Percentiles rank a stretch among this genome's conserved stretches.
Conservation (phyloP, 2,113 vertebrate genomes). For the Petrocephalus microphthalmus region DNA sequence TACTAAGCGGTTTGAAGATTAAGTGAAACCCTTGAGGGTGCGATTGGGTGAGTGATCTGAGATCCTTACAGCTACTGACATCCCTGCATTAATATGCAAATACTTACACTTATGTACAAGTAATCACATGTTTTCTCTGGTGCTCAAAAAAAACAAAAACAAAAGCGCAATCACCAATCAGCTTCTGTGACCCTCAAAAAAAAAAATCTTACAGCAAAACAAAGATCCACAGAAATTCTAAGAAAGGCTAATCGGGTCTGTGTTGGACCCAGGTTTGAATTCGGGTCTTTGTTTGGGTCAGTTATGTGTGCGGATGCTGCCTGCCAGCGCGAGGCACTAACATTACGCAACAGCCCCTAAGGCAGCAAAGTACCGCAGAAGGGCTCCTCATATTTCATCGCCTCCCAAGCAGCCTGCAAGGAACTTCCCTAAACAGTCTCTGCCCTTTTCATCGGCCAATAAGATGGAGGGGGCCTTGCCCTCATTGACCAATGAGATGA, state of each 20-base stretch:
- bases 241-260: neutral
- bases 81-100: neutral
- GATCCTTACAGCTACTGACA: neutral
- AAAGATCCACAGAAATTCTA: neutral
- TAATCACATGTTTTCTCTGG: too few relatives aligned
- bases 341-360: constrained; percentile 5
- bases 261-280: neutral
- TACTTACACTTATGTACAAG: too few relatives aligned
- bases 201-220: neutral
- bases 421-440: neutral
- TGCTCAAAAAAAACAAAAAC: too few relatives aligned
- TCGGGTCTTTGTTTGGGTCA: neutral
- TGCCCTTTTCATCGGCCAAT: constrained; percentile 33
- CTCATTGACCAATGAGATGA: constrained; percentile 42
- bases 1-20: neutral
- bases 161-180: too few relatives aligned
- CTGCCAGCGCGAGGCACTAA: neutral
- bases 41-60: neutral
- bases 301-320: neutral
- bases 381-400: neutral
- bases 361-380: neutral
- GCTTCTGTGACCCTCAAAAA: neutral
- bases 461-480: constrained; percentile 37
- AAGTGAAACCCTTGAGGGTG: neutral
- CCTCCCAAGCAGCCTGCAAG: neutral